These are phyloP conservation scores for Danaus chrysippus DNA, from an alignment of 2,888 invertebrate species.

Conservation along the genomic window DNA sequence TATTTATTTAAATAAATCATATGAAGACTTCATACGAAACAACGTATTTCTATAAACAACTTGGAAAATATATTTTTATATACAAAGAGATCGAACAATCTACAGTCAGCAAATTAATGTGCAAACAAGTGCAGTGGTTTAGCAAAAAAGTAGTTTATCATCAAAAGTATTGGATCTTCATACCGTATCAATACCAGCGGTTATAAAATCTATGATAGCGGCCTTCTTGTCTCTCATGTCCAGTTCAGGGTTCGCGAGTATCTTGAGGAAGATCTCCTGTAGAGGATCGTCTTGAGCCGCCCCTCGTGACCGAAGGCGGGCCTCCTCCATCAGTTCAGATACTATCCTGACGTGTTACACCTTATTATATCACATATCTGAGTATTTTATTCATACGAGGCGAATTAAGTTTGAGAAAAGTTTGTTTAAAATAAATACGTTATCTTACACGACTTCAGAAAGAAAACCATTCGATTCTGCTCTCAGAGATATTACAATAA, in stretches of 20 bases:
- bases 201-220: slow-evolving; percentile 91
- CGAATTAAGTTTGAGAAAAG: neutral
- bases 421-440: too few species aligned
- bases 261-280: slow-evolving; percentile 86
- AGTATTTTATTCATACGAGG: slow-evolving; percentile 17
- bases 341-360: slow-evolving; percentile 80
- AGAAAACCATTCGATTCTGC: too few species aligned
- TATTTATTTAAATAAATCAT: too few species aligned
- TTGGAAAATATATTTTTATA: too few species aligned
- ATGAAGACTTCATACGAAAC: too few species aligned
- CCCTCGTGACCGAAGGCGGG: slow-evolving; percentile 78
- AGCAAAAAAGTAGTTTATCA: too few species aligned
- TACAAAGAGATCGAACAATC: too few species aligned
- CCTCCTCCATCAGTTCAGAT: slow-evolving; percentile 86
- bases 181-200: slow-evolving; percentile 92
- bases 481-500: too few species aligned
- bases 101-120: too few species aligned
- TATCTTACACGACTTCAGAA: too few species aligned
- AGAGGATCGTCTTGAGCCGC: slow-evolving; percentile 79
- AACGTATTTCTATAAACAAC: too few species aligned
- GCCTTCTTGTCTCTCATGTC: slow-evolving; percentile 91
- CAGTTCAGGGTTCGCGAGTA: slow-evolving; percentile 84
- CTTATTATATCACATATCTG: slow-evolving; percentile 14
- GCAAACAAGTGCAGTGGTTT: too few species aligned
- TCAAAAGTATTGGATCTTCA: slow-evolving; percentile 34